Evolutionary conservation across 2,888 invertebrate genomes (phyloP), one percentile per base, ranked within the genome.

Genomic region (Diarsia rubi): DNA sequence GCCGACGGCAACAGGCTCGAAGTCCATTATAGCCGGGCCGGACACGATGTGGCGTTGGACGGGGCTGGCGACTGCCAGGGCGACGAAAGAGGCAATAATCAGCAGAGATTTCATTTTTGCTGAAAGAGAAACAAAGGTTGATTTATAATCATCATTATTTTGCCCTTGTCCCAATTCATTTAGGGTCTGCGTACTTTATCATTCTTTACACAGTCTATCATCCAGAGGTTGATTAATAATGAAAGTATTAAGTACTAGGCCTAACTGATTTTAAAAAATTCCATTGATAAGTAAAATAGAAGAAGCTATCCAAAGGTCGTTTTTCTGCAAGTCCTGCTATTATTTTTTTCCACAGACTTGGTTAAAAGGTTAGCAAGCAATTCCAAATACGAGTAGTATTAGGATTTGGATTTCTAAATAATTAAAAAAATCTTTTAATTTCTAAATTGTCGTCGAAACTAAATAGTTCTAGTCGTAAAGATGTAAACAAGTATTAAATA

Each of bases 21-120:
- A 88, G 79, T 73, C 86, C 84, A 62, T 77, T 83, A 69, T 85
- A 84, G 70, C 86, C 69, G 79, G 91, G 92, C 69, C 52, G 11
- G 65, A 71, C 68, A 77, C 60, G 49, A 75, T 66, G 65, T 82
- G 84, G 31, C 90, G 86, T 59, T 86, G 83, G 59, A 83, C 64
- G 72, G 91, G 91, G 69, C 79, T 75, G 71, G 87, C 84, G 11
- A 79, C 45, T 24, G 88, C 86, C 84, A 87, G 78, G 37, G 86
- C 87, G 68, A 87, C 49, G 67, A 87, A 66, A 67, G 87, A 84
- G 52, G 83, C 88, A 68, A 87, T 44, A 52, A 81, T 75, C 52
- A 87, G 47, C 63, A 87, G 69, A 63, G 81, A 83, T 73, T 84
- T 87, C 86, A 87, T 87, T 44, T 83, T 87, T 73, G 82, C 79